phyloP scores from a whole-genome alignment of 2,113 vertebrate genomes.

The Tricholaema leucomelas region DNA sequence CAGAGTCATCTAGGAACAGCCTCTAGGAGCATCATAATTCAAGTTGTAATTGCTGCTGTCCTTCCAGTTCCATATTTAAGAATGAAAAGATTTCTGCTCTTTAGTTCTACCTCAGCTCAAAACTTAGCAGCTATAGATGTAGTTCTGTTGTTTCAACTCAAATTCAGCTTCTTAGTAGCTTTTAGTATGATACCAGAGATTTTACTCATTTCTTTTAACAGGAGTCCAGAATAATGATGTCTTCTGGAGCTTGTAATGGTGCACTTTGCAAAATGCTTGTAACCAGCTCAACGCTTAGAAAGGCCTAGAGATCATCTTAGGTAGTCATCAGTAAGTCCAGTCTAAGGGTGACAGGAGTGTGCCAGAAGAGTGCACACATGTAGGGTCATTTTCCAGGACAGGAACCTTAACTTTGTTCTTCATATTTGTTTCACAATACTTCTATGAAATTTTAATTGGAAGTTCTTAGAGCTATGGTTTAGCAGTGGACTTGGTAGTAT shows the following conservation, averaged over 20 bases:
- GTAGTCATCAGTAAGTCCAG: background rate
- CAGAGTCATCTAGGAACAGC: background rate
- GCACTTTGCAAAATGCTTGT: background rate
- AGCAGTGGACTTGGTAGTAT: too few relatives aligned
- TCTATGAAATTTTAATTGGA: background rate
- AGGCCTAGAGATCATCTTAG: too few relatives aligned
- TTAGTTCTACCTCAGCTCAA: background rate
- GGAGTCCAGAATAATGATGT: background rate
- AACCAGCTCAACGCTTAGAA: background rate
- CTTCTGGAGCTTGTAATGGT: background rate
- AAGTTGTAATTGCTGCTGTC: background rate
- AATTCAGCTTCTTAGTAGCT: background rate
- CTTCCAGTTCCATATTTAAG: background rate
- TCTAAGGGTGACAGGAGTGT: background rate
- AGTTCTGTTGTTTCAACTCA: background rate
- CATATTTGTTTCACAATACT: background rate
- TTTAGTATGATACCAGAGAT: background rate
- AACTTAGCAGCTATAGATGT: background rate
- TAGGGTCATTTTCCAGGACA: background rate
- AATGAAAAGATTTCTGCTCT: background rate
- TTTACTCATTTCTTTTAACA: background rate
- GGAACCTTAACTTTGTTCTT: background rate
- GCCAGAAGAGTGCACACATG: background rate
- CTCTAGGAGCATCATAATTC: background rate
- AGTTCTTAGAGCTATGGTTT: background rate